A percentile compares a stretch with the other conserved stretches of the same genome.
Evolutionary conservation across 2,797 vertebrate genomes (phyloP).

Genomic region (Pseudochromis fuscus): DNA sequence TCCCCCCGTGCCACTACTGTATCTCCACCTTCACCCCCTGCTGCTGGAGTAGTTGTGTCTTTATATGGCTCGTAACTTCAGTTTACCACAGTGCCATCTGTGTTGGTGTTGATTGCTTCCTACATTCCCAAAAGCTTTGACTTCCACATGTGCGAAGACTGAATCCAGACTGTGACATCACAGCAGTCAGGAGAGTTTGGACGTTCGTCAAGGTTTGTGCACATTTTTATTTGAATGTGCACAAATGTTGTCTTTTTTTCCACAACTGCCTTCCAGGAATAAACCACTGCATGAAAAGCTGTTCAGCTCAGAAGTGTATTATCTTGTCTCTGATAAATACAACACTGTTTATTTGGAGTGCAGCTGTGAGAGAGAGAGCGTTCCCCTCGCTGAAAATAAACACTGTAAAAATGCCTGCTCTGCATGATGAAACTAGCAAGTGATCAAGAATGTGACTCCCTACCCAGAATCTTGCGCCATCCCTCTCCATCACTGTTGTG

Average conservation of each 20-base stretch:
- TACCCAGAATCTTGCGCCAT: constrained; percentile 56
- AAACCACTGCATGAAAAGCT: constrained; percentile 44
- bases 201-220: constrained; percentile 63
- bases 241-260: constrained; percentile 39
- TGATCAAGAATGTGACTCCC: constrained; percentile 75
- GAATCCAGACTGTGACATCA: constrained; percentile 78
- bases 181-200: constrained; percentile 67
- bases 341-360: constrained; percentile 76
- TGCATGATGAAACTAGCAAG: constrained; percentile 75
- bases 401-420: constrained; percentile 66
- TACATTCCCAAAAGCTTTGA: constrained; percentile 65
- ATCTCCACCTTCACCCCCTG: constrained; percentile 38
- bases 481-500: constrained; percentile 34
- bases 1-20: constrained; percentile 52
- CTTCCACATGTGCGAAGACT: constrained; percentile 80
- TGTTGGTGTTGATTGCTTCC: constrained; percentile 78
- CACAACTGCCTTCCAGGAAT: constrained; percentile 48
- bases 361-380: constrained; percentile 69
- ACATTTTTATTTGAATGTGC: constrained; percentile 37
- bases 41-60: constrained; percentile 59
- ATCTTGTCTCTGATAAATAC: constrained; percentile 73
- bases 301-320: constrained; percentile 70
- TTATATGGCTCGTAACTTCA: constrained; percentile 70
- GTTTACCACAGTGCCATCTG: constrained; percentile 57
- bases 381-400: constrained; percentile 76